phyloP scores from a whole-genome alignment of 2,888 invertebrate genomes.

The Yponomeuta sedellus region DNA sequence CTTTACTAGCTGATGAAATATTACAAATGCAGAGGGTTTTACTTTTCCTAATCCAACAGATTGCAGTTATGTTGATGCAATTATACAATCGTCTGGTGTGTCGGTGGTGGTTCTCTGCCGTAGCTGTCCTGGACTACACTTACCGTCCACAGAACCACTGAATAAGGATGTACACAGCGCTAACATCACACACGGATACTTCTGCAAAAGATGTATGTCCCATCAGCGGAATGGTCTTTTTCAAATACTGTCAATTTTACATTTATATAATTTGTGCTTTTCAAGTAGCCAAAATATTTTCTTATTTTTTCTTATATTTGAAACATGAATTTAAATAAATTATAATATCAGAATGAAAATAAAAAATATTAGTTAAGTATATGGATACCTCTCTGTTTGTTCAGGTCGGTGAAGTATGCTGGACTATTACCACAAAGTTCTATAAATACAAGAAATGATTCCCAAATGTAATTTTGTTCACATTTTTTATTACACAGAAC shows the following conservation, averaged over 20 bases:
- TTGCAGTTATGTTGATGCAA: slow-evolving; percentile 31
- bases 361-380: slow-evolving; percentile 41
- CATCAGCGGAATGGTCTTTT: slow-evolving; percentile 76
- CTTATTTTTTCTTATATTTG: slow-evolving; percentile 30
- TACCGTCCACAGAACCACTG: slow-evolving; percentile 79
- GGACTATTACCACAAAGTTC: slow-evolving; percentile 79
- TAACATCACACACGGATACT: slow-evolving; percentile 82
- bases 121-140: slow-evolving; percentile 77
- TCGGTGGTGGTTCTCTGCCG: slow-evolving; percentile 51
- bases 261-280: slow-evolving; percentile 26
- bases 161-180: slow-evolving; percentile 80
- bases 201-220: slow-evolving; percentile 89
- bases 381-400: slow-evolving; percentile 75
- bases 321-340: slow-evolving; percentile 31
- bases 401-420: slow-evolving; percentile 78
- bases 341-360: slow-evolving; percentile 18
- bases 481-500: slow-evolving; percentile 34
- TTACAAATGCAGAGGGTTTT: slow-evolving; percentile 48
- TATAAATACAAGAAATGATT: slow-evolving; percentile 78
- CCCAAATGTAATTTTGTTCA: slow-evolving; percentile 72
- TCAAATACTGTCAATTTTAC: slow-evolving; percentile 38
- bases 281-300: slow-evolving; percentile 32
- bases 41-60: slow-evolving; percentile 55
- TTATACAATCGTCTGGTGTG: slow-evolving; percentile 41
- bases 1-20: slow-evolving; percentile 44